Evolutionary conservation across 2,888 invertebrate species (phyloP), one percentile per base, ranked within the genome.

Genomic region (Frankliniella fusca): DNA sequence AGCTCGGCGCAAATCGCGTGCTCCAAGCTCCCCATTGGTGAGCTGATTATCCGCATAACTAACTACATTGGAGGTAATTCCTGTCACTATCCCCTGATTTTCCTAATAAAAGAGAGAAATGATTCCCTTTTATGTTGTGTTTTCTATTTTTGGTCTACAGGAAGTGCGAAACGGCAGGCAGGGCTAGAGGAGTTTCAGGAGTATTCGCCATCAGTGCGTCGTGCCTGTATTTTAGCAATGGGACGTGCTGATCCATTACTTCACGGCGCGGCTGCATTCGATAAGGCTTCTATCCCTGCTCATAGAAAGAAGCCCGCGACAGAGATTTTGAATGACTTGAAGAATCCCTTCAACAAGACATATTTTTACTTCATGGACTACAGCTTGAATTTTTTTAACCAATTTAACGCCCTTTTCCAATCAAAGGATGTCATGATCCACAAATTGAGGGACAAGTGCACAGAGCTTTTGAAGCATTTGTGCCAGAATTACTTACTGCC

Each of bases 311-410:
- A 84, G 83, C 76, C 81, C 28, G 83, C 84, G 18, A 83, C 85
- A 50, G 76, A 76, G 50, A 85, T 85, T 61, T 76, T 81, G 8
- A 27, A 76, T n/a, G 76, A 84, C 65, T 80, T 85, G 82, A 70
- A 84, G 54, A 54, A 54, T 18, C 54, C 54, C 11, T 54, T 54
- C 54, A 54, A 81, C 48, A 84, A 85, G 80, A 83, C 82, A 18
- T 85, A 85, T 82, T 83, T 85, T 11, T 80, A 83, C 50, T 85
- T 85, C 83, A 81, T 84, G 12, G 84, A 84, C 79, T 85, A 84
- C 81, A 83, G 83, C 18, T 82, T 85, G 27, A 84, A 83, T 79
- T 85, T 82, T 82, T 84, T 85, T 61, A 85, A 85, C 82, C 80
- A 81, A 1, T 82, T 85, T 27, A 85, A 85, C 82, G 83, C 84